A percentile compares a stretch with the other conserved stretches of the same genome.
These are phyloP conservation scores for Pseudomugil tenellus DNA, from an alignment of 2,797 vertebrate genomes.

Conservation along the genomic window DNA sequence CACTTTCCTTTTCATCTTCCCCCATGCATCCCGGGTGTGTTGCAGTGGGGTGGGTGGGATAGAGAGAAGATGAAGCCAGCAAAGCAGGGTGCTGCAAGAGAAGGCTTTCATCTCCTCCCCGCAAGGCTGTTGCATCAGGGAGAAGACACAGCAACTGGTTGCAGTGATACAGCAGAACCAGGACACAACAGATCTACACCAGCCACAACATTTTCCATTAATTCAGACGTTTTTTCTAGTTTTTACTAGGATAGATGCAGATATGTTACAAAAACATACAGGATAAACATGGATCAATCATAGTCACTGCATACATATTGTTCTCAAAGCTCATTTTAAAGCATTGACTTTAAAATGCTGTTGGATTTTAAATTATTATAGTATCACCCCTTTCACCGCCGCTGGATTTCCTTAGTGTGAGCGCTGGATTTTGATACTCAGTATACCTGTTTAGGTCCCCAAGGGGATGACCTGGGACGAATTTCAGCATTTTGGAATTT, in stretches of 20 bases:
- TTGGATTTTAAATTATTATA: no score
- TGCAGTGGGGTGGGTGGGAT: slow-evolving; percentile 40
- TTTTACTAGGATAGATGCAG: background rate
- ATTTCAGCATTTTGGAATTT: no score
- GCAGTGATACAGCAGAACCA: slow-evolving; percentile 39
- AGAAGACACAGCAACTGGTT: slow-evolving; percentile 20
- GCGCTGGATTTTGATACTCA: no score
- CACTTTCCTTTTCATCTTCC: slow-evolving; percentile 27
- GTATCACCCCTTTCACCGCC: no score
- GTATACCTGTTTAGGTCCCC: no score
- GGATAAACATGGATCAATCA: background rate
- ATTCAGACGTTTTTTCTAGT: background rate
- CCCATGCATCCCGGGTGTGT: slow-evolving; percentile 29
- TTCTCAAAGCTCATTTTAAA: no score
- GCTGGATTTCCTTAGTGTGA: no score
- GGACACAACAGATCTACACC: background rate
- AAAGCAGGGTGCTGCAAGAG: slow-evolving; percentile 32
- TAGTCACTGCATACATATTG: background rate
- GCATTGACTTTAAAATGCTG: no score
- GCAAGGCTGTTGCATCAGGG: slow-evolving; percentile 34
- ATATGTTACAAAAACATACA: background rate
- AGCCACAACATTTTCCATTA: no score
- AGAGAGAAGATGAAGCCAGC: slow-evolving; percentile 52
- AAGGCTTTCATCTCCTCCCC: slow-evolving; percentile 64
- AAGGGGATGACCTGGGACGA: no score